Evolutionary conservation across 2,888 invertebrate genomes (phyloP).

Genomic region (Nasonia oneida): DNA sequence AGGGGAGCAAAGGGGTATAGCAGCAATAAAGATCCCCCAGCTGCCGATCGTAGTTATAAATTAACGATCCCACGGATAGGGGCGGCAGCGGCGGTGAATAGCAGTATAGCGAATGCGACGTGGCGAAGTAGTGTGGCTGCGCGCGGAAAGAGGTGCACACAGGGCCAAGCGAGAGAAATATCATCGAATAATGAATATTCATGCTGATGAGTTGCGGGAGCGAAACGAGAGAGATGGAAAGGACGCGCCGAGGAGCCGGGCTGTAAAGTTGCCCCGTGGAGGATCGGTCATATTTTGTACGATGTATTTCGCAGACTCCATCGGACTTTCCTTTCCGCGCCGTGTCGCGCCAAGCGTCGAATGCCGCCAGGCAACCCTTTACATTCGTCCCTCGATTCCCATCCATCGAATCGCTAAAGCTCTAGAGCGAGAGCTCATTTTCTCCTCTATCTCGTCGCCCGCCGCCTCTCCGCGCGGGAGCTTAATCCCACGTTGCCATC

Average conservation of each 20-base stretch:
- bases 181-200: constrained; percentile 79
- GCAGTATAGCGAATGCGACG: constrained; percentile 36
- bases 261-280: constrained; percentile 78
- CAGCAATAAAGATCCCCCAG: constrained; percentile 69
- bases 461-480: background rate
- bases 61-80: constrained; percentile 73
- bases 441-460: constrained; percentile 55
- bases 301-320: constrained; percentile 71
- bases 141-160: constrained; percentile 38
- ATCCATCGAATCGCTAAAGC: constrained; percentile 64
- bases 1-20: constrained; percentile 60
- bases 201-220: constrained; percentile 78
- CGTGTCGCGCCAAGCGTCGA: background rate
- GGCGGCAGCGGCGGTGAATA: constrained; percentile 33
- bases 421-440: constrained; percentile 48
- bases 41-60: constrained; percentile 77
- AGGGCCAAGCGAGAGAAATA: constrained; percentile 73
- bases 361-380: constrained; percentile 51
- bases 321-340: constrained; percentile 45
- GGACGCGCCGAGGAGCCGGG: constrained; percentile 70
- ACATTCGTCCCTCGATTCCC: constrained; percentile 59
- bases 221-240: constrained; percentile 74
- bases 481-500: constrained; percentile 42
- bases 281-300: constrained; percentile 77
- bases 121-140: constrained; percentile 31